phyloP scores from a whole-genome alignment of 2,888 invertebrate genomes.

The Itoplectis maculator region DNA sequence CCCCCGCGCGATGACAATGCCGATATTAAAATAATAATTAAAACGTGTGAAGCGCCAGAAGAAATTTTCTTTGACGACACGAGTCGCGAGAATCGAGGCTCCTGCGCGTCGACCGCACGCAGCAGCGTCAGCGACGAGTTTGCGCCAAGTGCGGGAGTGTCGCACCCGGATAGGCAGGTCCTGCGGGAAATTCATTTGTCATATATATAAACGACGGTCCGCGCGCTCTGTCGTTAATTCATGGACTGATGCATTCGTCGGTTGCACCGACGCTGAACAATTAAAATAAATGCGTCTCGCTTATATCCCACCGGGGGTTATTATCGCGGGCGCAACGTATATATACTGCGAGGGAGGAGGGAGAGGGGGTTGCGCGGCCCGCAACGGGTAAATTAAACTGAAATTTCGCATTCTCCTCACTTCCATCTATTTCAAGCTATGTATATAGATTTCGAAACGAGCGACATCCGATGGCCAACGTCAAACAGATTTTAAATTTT shows the following conservation, averaged over 20 bases:
- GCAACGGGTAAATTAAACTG: conserved; percentile 48
- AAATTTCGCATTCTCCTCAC: conserved; percentile 32
- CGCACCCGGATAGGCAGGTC: not conserved
- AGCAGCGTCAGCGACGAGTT: conserved; percentile 15
- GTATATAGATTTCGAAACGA: conserved; percentile 1
- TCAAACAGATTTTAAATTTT: conserved; percentile 39
- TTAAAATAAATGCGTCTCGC: conserved; percentile 60
- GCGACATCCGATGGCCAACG: conserved; percentile 41
- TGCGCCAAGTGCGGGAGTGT: not conserved
- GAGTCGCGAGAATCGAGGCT: conserved; percentile 3
- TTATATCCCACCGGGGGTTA: conserved; percentile 59
- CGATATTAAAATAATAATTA: conserved; percentile 60
- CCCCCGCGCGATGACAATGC: conserved; percentile 19
- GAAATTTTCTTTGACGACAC: conserved; percentile 59
- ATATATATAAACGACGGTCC: conserved; percentile 1
- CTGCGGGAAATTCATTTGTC: conserved; percentile 59
- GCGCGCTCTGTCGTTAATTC: conserved; percentile 53
- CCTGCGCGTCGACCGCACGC: not conserved
- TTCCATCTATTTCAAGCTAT: conserved; percentile 17
- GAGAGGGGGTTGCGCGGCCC: conserved; percentile 37
- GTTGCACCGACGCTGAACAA: conserved; percentile 43
- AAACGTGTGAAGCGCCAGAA: conserved; percentile 44
- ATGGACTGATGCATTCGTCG: conserved; percentile 58
- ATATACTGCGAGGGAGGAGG: not conserved
- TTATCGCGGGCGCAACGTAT: conserved; percentile 34